Percentiles rank a stretch among this genome's conserved stretches.
Conservation (phyloP, 1,140 invertebrate species). For the Neodiprion fabricii region DNA sequence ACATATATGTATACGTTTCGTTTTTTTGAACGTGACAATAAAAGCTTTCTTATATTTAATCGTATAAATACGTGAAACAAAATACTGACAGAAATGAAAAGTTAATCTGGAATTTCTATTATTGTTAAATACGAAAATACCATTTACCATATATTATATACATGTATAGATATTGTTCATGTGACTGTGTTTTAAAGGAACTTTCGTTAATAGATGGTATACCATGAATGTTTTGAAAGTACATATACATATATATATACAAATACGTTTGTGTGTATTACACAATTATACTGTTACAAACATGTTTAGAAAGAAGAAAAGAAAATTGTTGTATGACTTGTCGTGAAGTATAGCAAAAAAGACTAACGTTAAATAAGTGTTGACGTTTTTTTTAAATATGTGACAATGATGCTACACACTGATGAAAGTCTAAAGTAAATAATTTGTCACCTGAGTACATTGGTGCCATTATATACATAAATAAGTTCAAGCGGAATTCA, state of each 20-base stretch:
- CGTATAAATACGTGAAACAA: background rate
- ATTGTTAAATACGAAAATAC: background rate
- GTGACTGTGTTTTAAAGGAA: background rate
- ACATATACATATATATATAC: background rate
- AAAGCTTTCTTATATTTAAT: slow-evolving; percentile 44
- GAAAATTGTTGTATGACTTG: background rate
- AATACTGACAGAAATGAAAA: no score
- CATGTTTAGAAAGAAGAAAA: background rate
- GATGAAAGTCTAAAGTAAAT: no score
- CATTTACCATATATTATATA: background rate
- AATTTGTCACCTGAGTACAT: no score
- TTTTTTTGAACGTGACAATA: slow-evolving; percentile 51
- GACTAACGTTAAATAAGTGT: background rate
- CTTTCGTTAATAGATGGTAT: background rate
- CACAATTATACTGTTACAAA: background rate
- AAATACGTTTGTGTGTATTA: background rate
- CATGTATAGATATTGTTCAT: background rate
- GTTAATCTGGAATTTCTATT: background rate
- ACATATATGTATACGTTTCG: slow-evolving; percentile 43
- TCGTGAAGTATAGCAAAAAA: background rate
- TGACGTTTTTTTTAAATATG: no score
- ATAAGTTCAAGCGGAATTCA: no score
- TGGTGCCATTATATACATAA: no score
- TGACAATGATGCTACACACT: no score
- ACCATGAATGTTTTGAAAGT: slow-evolving; percentile 3